Percentiles rank a stretch among this genome's conserved stretches.
Evolutionary conservation across 2,888 invertebrate species (phyloP).

Genomic region (Erpobdella octoculata): DNA sequence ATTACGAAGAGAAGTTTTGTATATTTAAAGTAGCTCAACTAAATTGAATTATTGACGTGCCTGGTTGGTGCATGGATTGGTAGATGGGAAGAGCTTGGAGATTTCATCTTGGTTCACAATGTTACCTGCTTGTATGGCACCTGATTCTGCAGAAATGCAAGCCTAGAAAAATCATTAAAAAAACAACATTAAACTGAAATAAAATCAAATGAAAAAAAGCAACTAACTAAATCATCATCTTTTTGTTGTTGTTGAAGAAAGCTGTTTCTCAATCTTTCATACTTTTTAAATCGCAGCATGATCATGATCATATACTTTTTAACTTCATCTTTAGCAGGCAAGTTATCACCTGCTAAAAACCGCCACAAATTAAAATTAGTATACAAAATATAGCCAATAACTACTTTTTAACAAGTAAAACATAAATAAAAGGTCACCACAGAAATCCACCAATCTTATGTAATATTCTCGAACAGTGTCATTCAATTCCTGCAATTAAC

Average conservation of each 20-base stretch:
- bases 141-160: slow-evolving; percentile 15
- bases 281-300: slow-evolving; percentile 67
- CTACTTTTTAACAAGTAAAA: too few species aligned
- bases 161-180: slow-evolving; percentile 15
- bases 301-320: slow-evolving; percentile 94
- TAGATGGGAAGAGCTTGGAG: neutral
- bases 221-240: neutral
- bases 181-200: neutral
- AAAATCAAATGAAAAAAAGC: neutral
- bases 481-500: slow-evolving; percentile 13
- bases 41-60: too few species aligned
- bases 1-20: too few species aligned
- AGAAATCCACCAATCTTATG: slow-evolving; percentile 22
- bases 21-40: too few species aligned
- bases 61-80: neutral
- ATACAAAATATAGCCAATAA: too few species aligned
- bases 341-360: slow-evolving; percentile 64
- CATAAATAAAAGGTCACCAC: too few species aligned
- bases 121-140: slow-evolving; percentile 12
- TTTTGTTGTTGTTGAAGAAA: neutral
- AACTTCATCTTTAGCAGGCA: slow-evolving; percentile 87
- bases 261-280: slow-evolving; percentile 43
- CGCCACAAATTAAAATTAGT: too few species aligned
- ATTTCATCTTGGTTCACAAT: neutral
- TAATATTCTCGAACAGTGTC: slow-evolving; percentile 10